These are phyloP conservation scores for Triplophysa siluroides DNA, from an alignment of 2,113 vertebrate genomes.

Conservation along the genomic window DNA sequence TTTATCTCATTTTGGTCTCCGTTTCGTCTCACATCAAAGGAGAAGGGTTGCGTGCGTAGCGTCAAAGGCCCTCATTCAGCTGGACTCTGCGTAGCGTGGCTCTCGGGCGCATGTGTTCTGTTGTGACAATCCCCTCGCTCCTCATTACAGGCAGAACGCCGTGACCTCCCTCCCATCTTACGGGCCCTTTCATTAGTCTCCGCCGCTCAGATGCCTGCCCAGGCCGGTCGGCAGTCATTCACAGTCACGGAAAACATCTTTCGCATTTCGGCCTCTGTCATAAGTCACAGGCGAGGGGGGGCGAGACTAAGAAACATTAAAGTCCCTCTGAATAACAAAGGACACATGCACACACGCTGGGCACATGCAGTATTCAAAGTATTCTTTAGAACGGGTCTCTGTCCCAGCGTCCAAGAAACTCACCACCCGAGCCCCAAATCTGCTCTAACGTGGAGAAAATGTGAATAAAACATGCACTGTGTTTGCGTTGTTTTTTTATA, in stretches of 20 bases:
- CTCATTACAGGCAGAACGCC: slow-evolving; percentile 35
- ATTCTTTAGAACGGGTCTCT: background rate
- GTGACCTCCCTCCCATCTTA: slow-evolving; percentile 25
- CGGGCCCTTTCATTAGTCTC: slow-evolving; percentile 23
- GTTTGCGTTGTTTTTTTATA: slow-evolving; percentile 1
- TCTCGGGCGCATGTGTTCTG: slow-evolving; percentile 13
- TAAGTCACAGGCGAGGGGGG: slow-evolving; percentile 8
- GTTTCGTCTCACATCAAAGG: background rate
- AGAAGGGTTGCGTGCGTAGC: background rate
- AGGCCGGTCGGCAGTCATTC: slow-evolving; percentile 3
- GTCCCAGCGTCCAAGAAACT: background rate
- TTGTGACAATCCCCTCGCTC: slow-evolving; percentile 26
- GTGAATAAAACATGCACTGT: slow-evolving; percentile 20
- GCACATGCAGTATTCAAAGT: background rate
- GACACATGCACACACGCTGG: background rate
- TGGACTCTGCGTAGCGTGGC: slow-evolving; percentile 56
- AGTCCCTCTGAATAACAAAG: background rate
- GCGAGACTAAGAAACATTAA: background rate
- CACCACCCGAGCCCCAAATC: background rate
- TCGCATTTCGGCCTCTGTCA: background rate
- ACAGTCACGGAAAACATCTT: slow-evolving; percentile 20
- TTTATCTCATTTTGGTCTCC: background rate
- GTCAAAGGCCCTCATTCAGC: background rate
- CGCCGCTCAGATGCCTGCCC: background rate
- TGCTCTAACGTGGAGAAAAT: background rate